Percentiles rank a stretch among this genome's conserved stretches.
These are phyloP conservation scores for Pipra filicauda DNA, from an alignment of 2,113 vertebrate genomes.

Conservation along the genomic window DNA sequence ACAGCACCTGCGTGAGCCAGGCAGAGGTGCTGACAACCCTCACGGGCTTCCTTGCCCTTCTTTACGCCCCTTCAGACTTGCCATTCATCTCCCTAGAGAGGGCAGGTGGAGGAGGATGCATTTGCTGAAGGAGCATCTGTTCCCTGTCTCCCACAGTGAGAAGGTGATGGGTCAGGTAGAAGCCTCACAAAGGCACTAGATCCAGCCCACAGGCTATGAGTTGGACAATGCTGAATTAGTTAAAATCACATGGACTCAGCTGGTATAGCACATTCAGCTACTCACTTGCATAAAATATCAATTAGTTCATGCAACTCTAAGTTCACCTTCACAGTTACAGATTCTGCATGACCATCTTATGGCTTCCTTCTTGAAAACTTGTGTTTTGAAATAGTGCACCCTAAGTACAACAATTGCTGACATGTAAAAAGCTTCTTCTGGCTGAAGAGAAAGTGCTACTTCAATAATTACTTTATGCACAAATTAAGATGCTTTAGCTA, in stretches of 20 bases:
- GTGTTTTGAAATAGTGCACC: background rate
- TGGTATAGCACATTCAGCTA: background rate
- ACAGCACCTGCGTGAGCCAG: background rate
- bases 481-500: background rate
- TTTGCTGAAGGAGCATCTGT: background rate
- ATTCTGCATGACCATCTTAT: background rate
- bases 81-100: background rate
- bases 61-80: background rate
- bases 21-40: background rate
- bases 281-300: background rate
- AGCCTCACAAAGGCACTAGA: background rate
- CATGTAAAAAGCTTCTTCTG: background rate
- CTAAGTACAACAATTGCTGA: background rate
- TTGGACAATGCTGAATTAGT: background rate
- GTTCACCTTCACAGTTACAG: background rate
- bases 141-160: background rate
- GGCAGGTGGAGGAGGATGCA: background rate
- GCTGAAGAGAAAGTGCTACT: background rate
- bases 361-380: background rate
- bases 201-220: background rate
- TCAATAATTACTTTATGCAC: background rate
- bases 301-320: background rate
- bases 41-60: background rate
- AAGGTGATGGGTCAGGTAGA: background rate
- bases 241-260: background rate